phyloP scores from a whole-genome alignment of 2,113 vertebrate genomes.

The Orthonyx spaldingii region DNA sequence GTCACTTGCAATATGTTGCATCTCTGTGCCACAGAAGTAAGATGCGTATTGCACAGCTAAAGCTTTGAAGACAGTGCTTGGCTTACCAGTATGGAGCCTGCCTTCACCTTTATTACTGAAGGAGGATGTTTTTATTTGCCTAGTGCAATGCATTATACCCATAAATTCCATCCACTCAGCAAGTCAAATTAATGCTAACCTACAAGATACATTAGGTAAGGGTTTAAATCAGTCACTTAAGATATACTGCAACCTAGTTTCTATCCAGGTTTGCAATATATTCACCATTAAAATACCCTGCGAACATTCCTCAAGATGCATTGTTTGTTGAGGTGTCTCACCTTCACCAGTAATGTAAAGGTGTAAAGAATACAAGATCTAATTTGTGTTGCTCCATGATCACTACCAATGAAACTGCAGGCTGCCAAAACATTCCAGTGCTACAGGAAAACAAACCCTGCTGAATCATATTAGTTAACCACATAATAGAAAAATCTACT shows the following conservation, averaged over 20 bases:
- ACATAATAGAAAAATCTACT: constrained; percentile 5
- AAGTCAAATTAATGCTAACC: constrained; percentile 79
- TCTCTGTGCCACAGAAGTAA: background rate
- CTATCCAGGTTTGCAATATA: constrained; percentile 71
- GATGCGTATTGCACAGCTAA: background rate
- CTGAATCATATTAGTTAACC: constrained; percentile 30
- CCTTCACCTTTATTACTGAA: constrained; percentile 70
- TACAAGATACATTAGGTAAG: constrained; percentile 75
- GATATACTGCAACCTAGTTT: constrained; percentile 69
- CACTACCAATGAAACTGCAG: background rate
- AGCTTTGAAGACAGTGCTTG: constrained; percentile 45
- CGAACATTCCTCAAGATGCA: constrained; percentile 66
- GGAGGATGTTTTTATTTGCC: constrained; percentile 76
- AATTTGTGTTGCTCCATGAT: constrained; percentile 48
- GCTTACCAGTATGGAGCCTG: constrained; percentile 52
- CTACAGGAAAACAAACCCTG: constrained; percentile 27
- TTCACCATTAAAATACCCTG: constrained; percentile 49
- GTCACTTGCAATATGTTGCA: background rate
- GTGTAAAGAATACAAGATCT: constrained; percentile 52
- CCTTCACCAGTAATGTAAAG: constrained; percentile 47
- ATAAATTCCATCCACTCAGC: constrained; percentile 77
- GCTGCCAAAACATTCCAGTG: constrained; percentile 14
- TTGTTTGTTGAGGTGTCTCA: constrained; percentile 68
- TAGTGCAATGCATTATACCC: constrained; percentile 65
- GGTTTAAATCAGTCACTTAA: constrained; percentile 78